Evolutionary conservation across 1,140 invertebrate genomes (phyloP).

Genomic region (Semibalanus balanoides): DNA sequence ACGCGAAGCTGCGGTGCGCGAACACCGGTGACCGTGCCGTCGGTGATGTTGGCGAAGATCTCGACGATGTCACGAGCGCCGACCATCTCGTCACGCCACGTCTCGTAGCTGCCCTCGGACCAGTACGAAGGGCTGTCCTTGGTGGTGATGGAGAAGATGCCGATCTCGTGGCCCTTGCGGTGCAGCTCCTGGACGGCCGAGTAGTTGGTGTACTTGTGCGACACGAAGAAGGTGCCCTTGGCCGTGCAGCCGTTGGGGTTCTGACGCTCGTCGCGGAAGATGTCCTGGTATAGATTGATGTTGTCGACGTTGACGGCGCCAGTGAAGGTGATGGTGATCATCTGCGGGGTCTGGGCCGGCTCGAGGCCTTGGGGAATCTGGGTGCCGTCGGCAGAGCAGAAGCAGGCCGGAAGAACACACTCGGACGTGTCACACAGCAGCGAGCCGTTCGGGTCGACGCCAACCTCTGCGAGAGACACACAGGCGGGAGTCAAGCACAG

Average conservation of each 20-base stretch:
- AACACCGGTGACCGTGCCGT: conserved; percentile 73
- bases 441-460: conserved; percentile 72
- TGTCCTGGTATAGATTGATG: conserved; percentile 76
- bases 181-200: conserved; percentile 82
- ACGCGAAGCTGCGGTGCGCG: conserved; percentile 78
- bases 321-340: conserved; percentile 89
- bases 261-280: conserved; percentile 67
- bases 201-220: conserved; percentile 92
- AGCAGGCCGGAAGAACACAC: conserved; percentile 79
- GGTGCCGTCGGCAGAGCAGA: conserved; percentile 84
- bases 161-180: conserved; percentile 81
- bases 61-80: conserved; percentile 49
- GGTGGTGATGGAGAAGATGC: conserved; percentile 82
- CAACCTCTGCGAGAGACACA: conserved; percentile 47
- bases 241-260: conserved; percentile 83
- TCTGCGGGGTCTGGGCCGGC: conserved; percentile 58
- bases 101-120: conserved; percentile 70
- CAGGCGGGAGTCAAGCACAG: neutral
- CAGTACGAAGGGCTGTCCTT: conserved; percentile 81
- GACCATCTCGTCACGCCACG: conserved; percentile 90
- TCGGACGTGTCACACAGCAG: conserved; percentile 76
- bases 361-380: conserved; percentile 24
- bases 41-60: conserved; percentile 73
- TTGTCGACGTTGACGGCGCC: conserved; percentile 88
- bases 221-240: conserved; percentile 78